Base-by-base conservation (phyloP, 2,797 vertebrate species). In the Hapalemur alaotrensis region DNA sequence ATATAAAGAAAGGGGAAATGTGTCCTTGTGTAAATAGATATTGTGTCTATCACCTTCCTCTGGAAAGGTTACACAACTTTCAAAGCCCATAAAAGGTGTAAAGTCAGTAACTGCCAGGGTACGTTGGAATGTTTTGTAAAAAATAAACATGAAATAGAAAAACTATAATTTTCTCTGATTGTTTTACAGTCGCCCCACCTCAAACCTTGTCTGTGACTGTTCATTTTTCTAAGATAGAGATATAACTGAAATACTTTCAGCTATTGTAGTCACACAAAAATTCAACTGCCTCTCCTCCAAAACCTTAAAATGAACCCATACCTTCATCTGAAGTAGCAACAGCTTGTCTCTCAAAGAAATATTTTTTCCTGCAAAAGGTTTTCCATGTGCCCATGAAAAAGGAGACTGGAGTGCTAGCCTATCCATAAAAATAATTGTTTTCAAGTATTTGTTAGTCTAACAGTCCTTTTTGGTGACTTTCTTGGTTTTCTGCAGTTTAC, bases 21-120 rank as follows among this genome's bases (percentile, higher is more conserved):
- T 99, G 99, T 99, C 99, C 98, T 99, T 99, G 99, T 97, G 97
- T 98, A 98, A 98, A 98, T 76, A 99, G 98, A 98, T 99, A 99
- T 98, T 99, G 97, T 99, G 99, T 98, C 99, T 99, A 98, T 98
- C 98, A 99, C 98, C 98, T 98, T 98, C 98, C 97, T 98, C 97
- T 97, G 96, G 83, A 99, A 98, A 98, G 96, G 98, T 98, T 98
- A 97, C 98, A 98, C 98, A 98, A 98, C 97, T 98, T 98, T 96
- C 95, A 95, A 98, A 96, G 94, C 97, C 92, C 69, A 94, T 91
- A 98, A 98, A 98, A 98, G 98, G 97, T 98, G 97, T 96, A 98
- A 98, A 98, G 98, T 98, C 98, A 98, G 87, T 97, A 97, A 97
- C 96, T 18, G 73, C 97, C 95, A 96, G 93, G 46, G 89, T 96